These are phyloP conservation scores for Cheilosia scutellata DNA, from an alignment of 2,888 invertebrate species.

Conservation along the genomic window DNA sequence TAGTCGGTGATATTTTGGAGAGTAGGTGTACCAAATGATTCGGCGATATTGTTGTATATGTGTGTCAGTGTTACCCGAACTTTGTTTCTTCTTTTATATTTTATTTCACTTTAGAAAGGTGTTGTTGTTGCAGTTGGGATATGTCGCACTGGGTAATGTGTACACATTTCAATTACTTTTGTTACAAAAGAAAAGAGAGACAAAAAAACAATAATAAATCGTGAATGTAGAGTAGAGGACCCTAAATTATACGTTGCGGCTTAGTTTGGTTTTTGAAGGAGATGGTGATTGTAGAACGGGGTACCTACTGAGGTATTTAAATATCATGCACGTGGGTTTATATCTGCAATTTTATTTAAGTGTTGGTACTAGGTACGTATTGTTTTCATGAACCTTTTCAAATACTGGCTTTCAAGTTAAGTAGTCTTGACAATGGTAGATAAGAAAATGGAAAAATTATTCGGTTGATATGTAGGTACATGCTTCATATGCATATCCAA, in stretches of 20 bases:
- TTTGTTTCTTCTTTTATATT: constrained; percentile 36
- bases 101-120: constrained; percentile 19
- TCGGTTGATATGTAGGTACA: not conserved
- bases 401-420: not conserved
- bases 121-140: constrained; percentile 60
- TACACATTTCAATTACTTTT: constrained; percentile 64
- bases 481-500: not conserved
- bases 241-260: constrained; percentile 35
- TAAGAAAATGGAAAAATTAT: not conserved
- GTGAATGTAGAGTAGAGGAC: constrained; percentile 2
- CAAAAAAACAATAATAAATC: constrained; percentile 8
- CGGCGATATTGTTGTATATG: constrained; percentile 52
- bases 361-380: not conserved
- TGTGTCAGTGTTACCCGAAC: constrained; percentile 72
- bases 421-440: not conserved
- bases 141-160: constrained; percentile 64
- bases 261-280: constrained; percentile 11
- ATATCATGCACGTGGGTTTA: constrained; percentile 1
- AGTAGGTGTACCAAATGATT: constrained; percentile 40
- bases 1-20: not conserved
- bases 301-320: not conserved
- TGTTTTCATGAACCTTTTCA: not conserved
- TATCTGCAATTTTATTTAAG: not conserved
- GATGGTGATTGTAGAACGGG: not conserved
- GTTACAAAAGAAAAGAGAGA: constrained; percentile 40